Percentiles rank a stretch among this genome's conserved stretches.
phyloP scores from a whole-genome alignment of 2,797 vertebrate genomes.

The Lates japonicus region DNA sequence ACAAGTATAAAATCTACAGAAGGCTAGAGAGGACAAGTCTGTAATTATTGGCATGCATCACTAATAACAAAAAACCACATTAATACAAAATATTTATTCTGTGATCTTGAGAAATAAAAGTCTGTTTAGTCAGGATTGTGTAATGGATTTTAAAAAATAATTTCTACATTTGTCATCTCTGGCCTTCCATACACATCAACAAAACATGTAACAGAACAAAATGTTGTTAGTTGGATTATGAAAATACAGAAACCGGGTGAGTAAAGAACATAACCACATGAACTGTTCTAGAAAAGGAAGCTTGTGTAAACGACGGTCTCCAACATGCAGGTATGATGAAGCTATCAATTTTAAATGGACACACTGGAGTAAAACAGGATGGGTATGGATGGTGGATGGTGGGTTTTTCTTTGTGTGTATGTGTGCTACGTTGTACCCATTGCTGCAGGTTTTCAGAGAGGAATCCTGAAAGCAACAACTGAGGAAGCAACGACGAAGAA shows the following conservation, averaged over 20 bases:
- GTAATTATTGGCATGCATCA: neutral
- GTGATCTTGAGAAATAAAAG: neutral
- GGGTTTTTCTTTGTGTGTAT: neutral
- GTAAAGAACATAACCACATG: neutral
- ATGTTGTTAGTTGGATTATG: neutral
- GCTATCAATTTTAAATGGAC: neutral
- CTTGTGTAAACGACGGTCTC: too few species aligned
- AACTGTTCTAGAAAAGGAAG: neutral
- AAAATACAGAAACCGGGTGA: neutral
- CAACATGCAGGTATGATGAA: neutral
- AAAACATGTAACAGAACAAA: neutral
- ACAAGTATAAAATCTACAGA: neutral
- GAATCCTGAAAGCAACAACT: slow-evolving; percentile 90
- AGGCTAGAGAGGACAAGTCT: neutral
- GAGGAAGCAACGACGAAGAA: slow-evolving; percentile 54
- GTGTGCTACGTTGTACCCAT: slow-evolving; percentile 86
- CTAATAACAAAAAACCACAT: neutral
- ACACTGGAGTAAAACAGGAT: neutral
- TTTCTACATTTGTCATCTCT: slow-evolving; percentile 6
- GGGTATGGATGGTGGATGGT: neutral
- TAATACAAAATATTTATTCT: neutral
- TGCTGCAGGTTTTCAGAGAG: slow-evolving; percentile 90
- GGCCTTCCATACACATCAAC: neutral
- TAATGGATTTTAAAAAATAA: too few species aligned
- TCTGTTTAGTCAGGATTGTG: neutral